Base-by-base conservation (phyloP, 1,140 invertebrate genomes). In the Paramacrobiotus metropolitanus region DNA sequence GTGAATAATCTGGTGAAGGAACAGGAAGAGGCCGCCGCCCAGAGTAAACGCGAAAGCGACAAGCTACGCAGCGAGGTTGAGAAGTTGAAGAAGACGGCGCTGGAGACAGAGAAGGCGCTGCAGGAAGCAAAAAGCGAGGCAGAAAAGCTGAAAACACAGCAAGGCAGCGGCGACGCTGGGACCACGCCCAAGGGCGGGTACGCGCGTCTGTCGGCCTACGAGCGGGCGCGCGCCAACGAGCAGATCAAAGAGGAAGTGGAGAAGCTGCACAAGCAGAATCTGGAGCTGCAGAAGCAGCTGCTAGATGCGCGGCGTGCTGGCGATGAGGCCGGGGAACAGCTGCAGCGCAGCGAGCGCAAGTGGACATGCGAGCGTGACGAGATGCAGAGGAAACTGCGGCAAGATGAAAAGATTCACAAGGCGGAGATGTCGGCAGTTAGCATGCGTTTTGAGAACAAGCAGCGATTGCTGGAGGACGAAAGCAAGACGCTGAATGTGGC, bases 371-470 rank as follows among this genome's bases (percentile, higher is more conserved):
- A 55, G 15, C 15, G 21, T 15, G 48, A 55, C 9, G 48, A 55
- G 24, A 4, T 55, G 15, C 15, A 24, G 4, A 15, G 48, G 28
- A 81, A 83, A 60, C 70, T 90, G 31, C 78, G 81, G 59, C 80
- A 82, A 68, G 79, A 81, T 29, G 87, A 93, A 65, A 85, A 86
- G 67, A 75, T 80, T 2, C 80, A 86, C 44, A 87, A 87, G 69
- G 80, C 82, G 0, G 89, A 94, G 68, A 70, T 92, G 21, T 80
- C 83, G 1, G 83, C 88, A 48, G 82, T 84, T 63, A 88, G 90
- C 70, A 78, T 87, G 68, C 79, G 87, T 20, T 92, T 91, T 68
- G 90, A 94, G 69, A 83, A 83, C 61, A 82, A 88, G 68, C 79
- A 92, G 66, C 82, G 83, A 48, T 79, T 85, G 20, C 81, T 94